Conservation (phyloP, 2,797 vertebrate species). For the Melanotaenia pygmaea region DNA sequence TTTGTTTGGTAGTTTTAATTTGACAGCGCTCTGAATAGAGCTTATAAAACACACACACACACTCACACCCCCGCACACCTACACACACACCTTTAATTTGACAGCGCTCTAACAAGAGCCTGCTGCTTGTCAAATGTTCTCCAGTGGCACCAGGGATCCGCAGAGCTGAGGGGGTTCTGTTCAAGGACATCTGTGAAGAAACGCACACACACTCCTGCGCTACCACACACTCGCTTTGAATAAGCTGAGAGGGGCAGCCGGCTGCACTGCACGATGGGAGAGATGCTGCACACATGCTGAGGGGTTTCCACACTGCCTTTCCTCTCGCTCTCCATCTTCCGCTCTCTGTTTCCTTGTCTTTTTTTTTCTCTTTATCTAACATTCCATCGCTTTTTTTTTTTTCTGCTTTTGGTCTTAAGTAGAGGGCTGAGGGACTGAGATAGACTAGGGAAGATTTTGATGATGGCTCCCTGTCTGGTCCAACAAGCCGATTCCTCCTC, state of each 20-base stretch:
- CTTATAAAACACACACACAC: conserved; percentile 59
- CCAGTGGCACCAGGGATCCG: conserved; percentile 81
- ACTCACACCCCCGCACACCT: conserved; percentile 38
- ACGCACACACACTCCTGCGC: conserved; percentile 38
- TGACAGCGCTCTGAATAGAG: conserved; percentile 82
- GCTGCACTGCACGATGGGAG: conserved; percentile 62
- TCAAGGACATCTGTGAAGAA: conserved; percentile 84
- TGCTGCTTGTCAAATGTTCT: conserved; percentile 85
- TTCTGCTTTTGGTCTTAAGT: conserved; percentile 78
- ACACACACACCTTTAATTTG: conserved; percentile 84
- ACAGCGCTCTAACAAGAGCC: conserved; percentile 87
- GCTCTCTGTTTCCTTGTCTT: conserved; percentile 59
- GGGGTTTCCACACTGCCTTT: conserved; percentile 73
- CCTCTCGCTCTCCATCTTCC: conserved; percentile 70
- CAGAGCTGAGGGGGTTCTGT: conserved; percentile 84
- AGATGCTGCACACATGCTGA: conserved; percentile 77
- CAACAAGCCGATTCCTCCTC: conserved; percentile 59
- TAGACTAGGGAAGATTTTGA: conserved; percentile 76
- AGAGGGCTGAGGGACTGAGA: conserved; percentile 78
- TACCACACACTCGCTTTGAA: conserved; percentile 80
- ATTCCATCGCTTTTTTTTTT: conserved; percentile 65
- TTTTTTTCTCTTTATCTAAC: conserved; percentile 67
- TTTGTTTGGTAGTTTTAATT: conserved; percentile 87
- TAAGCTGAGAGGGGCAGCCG: conserved; percentile 71
- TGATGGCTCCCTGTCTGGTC: conserved; percentile 75